Evolutionary conservation across 2,113 vertebrate species (phyloP), one percentile per base, ranked within the genome.

Genomic region (Xenus cinereus): DNA sequence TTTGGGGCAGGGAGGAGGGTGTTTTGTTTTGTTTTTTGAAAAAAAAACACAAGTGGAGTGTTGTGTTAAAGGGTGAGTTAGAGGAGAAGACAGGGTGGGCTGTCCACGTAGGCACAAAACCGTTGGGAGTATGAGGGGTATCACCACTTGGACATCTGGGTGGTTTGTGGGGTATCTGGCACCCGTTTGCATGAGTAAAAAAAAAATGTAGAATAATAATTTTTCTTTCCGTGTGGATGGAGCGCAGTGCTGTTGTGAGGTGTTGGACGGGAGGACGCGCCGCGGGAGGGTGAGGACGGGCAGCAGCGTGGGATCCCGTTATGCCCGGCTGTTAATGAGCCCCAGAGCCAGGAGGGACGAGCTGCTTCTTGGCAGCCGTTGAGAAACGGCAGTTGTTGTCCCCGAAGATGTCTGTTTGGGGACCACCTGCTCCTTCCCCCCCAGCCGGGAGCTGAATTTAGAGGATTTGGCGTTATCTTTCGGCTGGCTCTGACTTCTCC

Each of bases 31-130:
- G 7, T 0, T 10, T 39, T 28, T 46, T 48, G 18, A 45, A 46
- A 46, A 10, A 35, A 20, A 39, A 63, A 17, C 8, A 39, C 30
- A 13, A 4, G 30, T 6, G 46, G 72, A 26, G 6, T 1, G 7
- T 30, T 46, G 41, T 6, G 23, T 45, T 14, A 7, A 27, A 23
- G 39, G 64, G 33, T 12, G 41, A 14, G 37, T 62, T 22, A 33
- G 43, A n/a, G 54, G 62, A 37, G 45, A 5, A 10, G 27, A 1
- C 3, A 1, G 5, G 2, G 3, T 1, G 11, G 23, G 26, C n/a
- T 24, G 13, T 10, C 7, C 1, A 0, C 30, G 2, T 3, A 17
- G 56, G 4, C 9, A 4, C 27, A 4, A 4, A 41, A 14, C 6
- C 3, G 0, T 24, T 6, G 5, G 8, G 37, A 27, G 23, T 10